Evolutionary conservation across 2,888 invertebrate species (phyloP).

Genomic region (Conops quadrifasciatus): DNA sequence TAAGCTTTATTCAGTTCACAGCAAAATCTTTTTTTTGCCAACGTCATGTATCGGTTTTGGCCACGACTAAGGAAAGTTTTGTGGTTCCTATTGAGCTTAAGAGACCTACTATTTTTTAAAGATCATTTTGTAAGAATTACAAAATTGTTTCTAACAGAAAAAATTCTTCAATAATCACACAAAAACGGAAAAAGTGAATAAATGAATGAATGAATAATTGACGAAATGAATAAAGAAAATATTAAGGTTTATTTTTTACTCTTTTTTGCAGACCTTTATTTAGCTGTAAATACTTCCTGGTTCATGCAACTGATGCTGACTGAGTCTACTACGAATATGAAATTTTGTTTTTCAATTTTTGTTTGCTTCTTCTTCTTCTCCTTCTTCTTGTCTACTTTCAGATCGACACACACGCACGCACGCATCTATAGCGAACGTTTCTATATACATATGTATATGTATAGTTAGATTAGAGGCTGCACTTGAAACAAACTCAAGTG

Average conservation of each 20-base stretch:
- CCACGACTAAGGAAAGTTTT: too few relatives aligned
- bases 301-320: too few relatives aligned
- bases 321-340: too few relatives aligned
- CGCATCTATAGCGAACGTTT: not conserved
- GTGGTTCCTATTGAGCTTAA: too few relatives aligned
- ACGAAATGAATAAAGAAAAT: not conserved
- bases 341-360: not conserved
- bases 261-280: too few relatives aligned
- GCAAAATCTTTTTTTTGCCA: too few relatives aligned
- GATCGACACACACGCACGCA: not conserved
- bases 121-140: too few relatives aligned
- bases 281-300: too few relatives aligned
- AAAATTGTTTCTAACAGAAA: not conserved
- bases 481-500: slow-evolving; percentile 30
- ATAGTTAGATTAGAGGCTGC: not conserved
- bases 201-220: not conserved
- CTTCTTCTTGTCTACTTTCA: not conserved
- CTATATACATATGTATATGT: not conserved
- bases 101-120: too few relatives aligned
- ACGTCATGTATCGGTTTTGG: too few relatives aligned
- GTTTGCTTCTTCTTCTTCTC: not conserved
- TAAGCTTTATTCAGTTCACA: too few relatives aligned
- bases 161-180: not conserved
- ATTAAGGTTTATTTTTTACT: not conserved
- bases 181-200: not conserved